phyloP scores from a whole-genome alignment of 2,888 invertebrate species.

The Neria commutata region DNA sequence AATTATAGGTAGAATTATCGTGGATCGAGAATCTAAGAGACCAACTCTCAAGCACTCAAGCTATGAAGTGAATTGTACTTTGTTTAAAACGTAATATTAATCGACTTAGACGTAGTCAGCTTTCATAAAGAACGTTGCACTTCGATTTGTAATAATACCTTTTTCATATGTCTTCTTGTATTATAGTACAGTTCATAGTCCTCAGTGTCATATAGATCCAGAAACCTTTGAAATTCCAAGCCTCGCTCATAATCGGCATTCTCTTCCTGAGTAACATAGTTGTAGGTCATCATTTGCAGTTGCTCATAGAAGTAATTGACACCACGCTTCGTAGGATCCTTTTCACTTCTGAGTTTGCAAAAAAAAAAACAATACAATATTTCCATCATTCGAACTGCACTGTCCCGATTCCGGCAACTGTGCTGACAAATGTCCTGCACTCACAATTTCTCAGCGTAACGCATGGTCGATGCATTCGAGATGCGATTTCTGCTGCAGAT shows the following conservation, averaged over 20 bases:
- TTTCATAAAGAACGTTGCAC: background rate
- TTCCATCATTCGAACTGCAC: background rate
- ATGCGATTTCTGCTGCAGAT: slow-evolving; percentile 68
- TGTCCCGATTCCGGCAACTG: background rate
- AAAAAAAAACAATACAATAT: background rate
- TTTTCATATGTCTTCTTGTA: slow-evolving; percentile 40
- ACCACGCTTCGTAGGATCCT: slow-evolving; percentile 36
- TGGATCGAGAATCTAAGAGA: too few species aligned
- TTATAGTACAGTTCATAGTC: slow-evolving; percentile 49
- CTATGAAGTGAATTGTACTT: background rate
- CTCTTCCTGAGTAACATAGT: slow-evolving; percentile 40
- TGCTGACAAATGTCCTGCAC: slow-evolving; percentile 8
- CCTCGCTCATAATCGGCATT: slow-evolving; percentile 38
- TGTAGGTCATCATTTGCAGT: slow-evolving; percentile 40
- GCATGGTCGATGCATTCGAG: slow-evolving; percentile 53
- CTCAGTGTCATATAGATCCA: slow-evolving; percentile 47
- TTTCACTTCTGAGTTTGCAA: slow-evolving; percentile 32
- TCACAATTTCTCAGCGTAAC: slow-evolving; percentile 59
- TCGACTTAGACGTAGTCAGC: too few species aligned
- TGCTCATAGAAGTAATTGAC: slow-evolving; percentile 38
- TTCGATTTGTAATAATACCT: slow-evolving; percentile 25
- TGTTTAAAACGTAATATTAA: background rate
- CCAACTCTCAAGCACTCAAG: too few species aligned
- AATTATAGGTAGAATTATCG: too few species aligned
- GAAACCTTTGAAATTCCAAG: slow-evolving; percentile 48